Base-by-base conservation (phyloP, 2,888 invertebrate genomes). In the Drosophila macrospina region DNA sequence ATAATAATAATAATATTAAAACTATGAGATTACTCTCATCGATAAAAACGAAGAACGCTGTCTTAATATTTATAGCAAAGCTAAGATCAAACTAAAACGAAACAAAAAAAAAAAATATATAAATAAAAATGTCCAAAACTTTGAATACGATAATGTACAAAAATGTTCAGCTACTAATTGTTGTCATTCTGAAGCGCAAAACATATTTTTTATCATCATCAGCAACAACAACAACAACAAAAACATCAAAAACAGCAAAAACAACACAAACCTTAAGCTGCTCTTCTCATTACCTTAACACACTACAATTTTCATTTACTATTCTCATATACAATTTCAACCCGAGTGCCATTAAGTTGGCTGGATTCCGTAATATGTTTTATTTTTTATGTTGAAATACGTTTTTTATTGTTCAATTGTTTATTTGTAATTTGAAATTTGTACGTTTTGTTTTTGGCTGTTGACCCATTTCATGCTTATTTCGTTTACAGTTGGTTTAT, bases 401-500 rank as follows among this genome's bases (percentile, higher is more conserved):
- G n/a, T n/a, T n/a, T 15, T 47, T 56, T 57, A 48, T 47, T 48
- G 7, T 37, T 1, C 5, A 44, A 45, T 66, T 75, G 47, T 66
- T 69, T 65, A 51, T 66, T 68, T 69, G 39, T 68, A 28, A 54
- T 59, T 74, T 69, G 60, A 68, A 51, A 60, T 72, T 77, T 62
- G 3, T 20, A 20, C n/a, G n/a, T n/a, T n/a, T n/a, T n/a, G n/a
- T n/a, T 61, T 63, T 76, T 79, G 65, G 73, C 71, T 41, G 24
- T 88, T 78, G 67, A 74, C 63, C 76, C 55, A 63, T 78, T 74
- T 69, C 72, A 73, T 74, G 89, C 83, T 84, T 88, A 86, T 89
- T 89, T 91, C 87, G 85, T 88, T 96, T 96, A 95, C 96, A 96
- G 96, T 96, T 95, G 95, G 96, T 95, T 96, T 85, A 77, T 62